Evolutionary conservation across 2,888 invertebrate species (phyloP), one percentile per base, ranked within the genome.

Genomic region (Spisula solida): DNA sequence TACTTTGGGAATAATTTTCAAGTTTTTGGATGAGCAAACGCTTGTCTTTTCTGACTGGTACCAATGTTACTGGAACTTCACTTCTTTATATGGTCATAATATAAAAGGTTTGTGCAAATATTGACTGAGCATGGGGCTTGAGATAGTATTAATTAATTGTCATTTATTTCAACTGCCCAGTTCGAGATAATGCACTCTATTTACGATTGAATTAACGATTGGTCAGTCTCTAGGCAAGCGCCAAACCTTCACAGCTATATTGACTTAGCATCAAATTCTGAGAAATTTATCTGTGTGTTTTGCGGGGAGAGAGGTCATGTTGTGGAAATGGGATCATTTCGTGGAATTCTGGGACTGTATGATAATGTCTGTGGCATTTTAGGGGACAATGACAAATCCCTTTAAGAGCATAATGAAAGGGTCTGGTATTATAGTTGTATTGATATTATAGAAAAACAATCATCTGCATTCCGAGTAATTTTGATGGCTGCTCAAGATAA

Each of bases 71-170:
- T 8, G 18, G 4, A 20, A 41, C 41, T 12, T 14, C 16, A 2
- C 25, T 83, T 83, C 88, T 85, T 81, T 81, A 88, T 88, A 88
- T 56, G 84, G 88, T 70, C 60, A 81, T 60, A 34, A 84, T 25
- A 29, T 75, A 48, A 83, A 83, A 83, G 82, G 8, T 78, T 31
- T 78, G 66, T 34, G 47, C 87, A 87, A 87, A 87, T 87, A 87
- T 87, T 87, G 78, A 87, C 82, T 78, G 82, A 82, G 56, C 47
- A 29, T 29, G n/a, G 8, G 56, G 31, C 55, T 82, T 41, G 82
- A 81, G 81, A 83, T 34, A 56, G 60, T 78, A 90, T 90, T 90
- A 90, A 90, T 90, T 88, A 90, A 88, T 88, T 85, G 85, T 85
- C 90, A 83, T 90, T 90, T 90, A 90, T 88, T 90, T 87, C 85